Base-by-base conservation (phyloP, 2,113 vertebrate species). In the Dromas ardeola region DNA sequence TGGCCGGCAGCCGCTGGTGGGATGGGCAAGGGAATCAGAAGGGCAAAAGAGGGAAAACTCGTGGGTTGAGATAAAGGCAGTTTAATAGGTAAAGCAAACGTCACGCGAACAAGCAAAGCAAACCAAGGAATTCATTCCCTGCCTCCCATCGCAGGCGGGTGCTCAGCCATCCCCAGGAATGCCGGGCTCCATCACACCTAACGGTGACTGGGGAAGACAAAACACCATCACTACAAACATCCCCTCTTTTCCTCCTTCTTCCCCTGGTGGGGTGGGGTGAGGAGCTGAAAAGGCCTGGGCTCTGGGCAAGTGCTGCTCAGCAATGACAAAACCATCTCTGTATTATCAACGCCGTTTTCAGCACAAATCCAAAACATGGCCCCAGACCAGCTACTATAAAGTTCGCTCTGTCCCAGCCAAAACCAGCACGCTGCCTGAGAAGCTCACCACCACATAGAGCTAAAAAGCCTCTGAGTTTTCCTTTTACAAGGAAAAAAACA, bases 101-200 rank as follows among this genome's bases (percentile, higher is more conserved):
- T 15, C 0, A 0, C 0, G 1, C 1, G 1, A 2, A 1, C 47
- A 42, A 18, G 16, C 38, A 84, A 49, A 65, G 29, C 23, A 40
- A n/a, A 47, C 1, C 56, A 29, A 72, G 66, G 29, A 17, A 42
- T 36, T 32, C 25, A 16, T 22, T 43, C 36, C 5, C 25, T 2
- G 0, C 42, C 30, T 30, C 42, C 50, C 58, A 7, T 2, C 0
- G 49, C 76, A 80, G 62, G 40, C 9, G 3, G n/a, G 55, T 47
- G 47, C 5, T 62, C 66, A n/a, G 86, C 58, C 50, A 42, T 4
- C 67, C 1, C 29, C 45, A n/a, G 81, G 23, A 70, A 4, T 61
- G 55, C 55, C 7, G 6, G 45, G 85, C 65, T 59, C 52, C 53
- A 36, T 7, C 72, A 25, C 3, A 0, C 1, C 0, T 4, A 34